phyloP scores from a whole-genome alignment of 1,140 invertebrate genomes.

The Rhysida immarginata region DNA sequence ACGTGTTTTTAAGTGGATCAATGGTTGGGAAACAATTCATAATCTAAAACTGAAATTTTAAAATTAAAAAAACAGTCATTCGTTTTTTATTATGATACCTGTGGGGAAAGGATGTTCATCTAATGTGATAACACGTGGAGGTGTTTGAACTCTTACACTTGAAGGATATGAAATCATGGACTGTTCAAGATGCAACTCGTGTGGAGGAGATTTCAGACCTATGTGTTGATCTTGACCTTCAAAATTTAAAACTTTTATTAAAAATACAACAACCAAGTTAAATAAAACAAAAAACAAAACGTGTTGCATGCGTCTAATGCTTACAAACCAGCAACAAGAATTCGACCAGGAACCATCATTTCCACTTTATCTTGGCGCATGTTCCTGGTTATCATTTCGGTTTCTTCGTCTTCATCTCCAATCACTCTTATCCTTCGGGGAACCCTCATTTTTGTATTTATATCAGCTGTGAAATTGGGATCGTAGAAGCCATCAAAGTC shows the following conservation, averaged over 20 bases:
- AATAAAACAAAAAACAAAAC: slow-evolving; percentile 2
- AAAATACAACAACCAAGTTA: background rate
- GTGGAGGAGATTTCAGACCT: slow-evolving; percentile 59
- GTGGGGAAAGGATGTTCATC: slow-evolving; percentile 64
- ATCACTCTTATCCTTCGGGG: slow-evolving; percentile 54
- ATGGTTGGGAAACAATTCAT: too few relatives aligned
- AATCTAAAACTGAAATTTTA: too few relatives aligned
- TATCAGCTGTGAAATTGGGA: slow-evolving; percentile 51
- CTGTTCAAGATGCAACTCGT: slow-evolving; percentile 70
- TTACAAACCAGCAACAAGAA: slow-evolving; percentile 56
- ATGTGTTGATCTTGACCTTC: slow-evolving; percentile 51
- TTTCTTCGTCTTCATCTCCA: slow-evolving; percentile 17
- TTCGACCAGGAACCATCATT: slow-evolving; percentile 81
- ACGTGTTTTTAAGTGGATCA: too few relatives aligned
- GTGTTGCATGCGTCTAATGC: too few relatives aligned
- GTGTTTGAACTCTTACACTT: slow-evolving; percentile 44
- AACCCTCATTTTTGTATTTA: slow-evolving; percentile 58
- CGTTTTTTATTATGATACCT: too few relatives aligned
- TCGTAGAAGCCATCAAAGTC: slow-evolving; percentile 36
- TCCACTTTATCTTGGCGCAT: slow-evolving; percentile 46
- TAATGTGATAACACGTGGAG: slow-evolving; percentile 60
- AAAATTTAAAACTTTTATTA: slow-evolving; percentile 1
- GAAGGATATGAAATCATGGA: slow-evolving; percentile 53
- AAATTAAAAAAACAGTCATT: too few relatives aligned
- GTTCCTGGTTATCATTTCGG: slow-evolving; percentile 13